A percentile compares a stretch with the other conserved stretches of the same genome.
Evolutionary conservation across 2,113 vertebrate genomes (phyloP).

Genomic region (Scomber colias): DNA sequence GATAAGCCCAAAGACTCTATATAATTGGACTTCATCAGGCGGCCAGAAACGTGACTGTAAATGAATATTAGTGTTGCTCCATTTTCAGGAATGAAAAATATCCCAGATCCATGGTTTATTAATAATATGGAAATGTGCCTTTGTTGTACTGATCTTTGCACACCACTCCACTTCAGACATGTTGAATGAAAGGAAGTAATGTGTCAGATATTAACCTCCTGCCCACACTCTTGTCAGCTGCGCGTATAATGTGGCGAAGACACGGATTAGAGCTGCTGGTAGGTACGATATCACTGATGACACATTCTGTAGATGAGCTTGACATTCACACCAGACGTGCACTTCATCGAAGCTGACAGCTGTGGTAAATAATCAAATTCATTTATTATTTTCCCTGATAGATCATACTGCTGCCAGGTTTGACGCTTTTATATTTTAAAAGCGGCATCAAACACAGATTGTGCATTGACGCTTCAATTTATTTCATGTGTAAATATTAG

Average conservation of each 20-base stretch:
- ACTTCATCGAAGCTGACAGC: slow-evolving; percentile 51
- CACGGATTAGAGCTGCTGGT: slow-evolving; percentile 44
- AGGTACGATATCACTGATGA: slow-evolving; percentile 28
- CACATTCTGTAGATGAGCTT: slow-evolving; percentile 50
- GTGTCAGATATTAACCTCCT: slow-evolving; percentile 40
- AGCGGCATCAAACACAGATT: slow-evolving; percentile 3
- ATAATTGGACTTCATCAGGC: too few relatives aligned
- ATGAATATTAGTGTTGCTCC: background rate
- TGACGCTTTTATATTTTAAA: slow-evolving; percentile 43
- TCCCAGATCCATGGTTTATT: background rate
- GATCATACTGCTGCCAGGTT: slow-evolving; percentile 38
- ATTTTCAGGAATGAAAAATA: background rate
- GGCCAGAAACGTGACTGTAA: background rate
- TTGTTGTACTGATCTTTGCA: slow-evolving; percentile 28
- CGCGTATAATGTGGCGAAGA: slow-evolving; percentile 25
- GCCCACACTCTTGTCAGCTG: slow-evolving; percentile 37
- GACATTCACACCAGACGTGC: slow-evolving; percentile 70
- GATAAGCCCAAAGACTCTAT: too few relatives aligned
- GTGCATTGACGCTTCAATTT: background rate
- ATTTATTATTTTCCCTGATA: slow-evolving; percentile 47
- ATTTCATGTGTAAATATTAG: background rate
- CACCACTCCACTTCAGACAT: slow-evolving; percentile 17
- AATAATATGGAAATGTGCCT: background rate
- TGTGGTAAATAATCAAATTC: slow-evolving; percentile 64
- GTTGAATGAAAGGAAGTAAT: slow-evolving; percentile 20